Evolutionary conservation across 2,113 vertebrate species (phyloP).

Genomic region (Callaeas wilsoni): DNA sequence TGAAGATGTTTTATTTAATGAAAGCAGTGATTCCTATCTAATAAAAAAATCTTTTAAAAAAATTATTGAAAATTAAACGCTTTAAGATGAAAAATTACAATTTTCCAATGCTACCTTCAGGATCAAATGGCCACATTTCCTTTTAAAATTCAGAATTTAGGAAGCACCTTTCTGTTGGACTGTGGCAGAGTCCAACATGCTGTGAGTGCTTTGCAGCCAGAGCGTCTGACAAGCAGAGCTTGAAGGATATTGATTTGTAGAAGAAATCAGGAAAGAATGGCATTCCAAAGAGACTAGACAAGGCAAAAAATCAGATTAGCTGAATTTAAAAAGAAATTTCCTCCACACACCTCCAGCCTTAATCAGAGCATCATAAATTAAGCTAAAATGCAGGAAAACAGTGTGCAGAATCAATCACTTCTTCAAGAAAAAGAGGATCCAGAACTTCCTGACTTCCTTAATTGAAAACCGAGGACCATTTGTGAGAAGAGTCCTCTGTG

Average conservation of each 20-base stretch:
- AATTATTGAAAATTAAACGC: background rate
- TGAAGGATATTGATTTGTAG: background rate
- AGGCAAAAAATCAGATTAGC: background rate
- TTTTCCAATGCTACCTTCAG: background rate
- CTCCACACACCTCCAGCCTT: background rate
- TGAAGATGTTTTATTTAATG: background rate
- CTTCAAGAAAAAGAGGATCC: background rate
- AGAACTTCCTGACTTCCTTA: background rate
- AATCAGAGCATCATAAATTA: background rate
- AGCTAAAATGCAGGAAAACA: conserved; percentile 1
- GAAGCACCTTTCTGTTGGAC: background rate
- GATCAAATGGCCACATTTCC: background rate
- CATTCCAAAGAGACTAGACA: background rate
- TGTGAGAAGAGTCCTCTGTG: background rate
- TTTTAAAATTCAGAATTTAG: background rate
- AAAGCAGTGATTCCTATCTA: background rate
- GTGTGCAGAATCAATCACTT: background rate
- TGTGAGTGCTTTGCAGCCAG: background rate
- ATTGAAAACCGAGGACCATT: background rate
- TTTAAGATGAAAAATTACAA: background rate
- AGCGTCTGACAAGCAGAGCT: background rate
- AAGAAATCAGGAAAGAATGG: background rate
- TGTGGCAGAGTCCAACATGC: background rate
- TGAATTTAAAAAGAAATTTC: background rate
- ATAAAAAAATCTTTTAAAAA: background rate